Conservation (phyloP, 2,113 vertebrate species). For the Tichodroma muraria region DNA sequence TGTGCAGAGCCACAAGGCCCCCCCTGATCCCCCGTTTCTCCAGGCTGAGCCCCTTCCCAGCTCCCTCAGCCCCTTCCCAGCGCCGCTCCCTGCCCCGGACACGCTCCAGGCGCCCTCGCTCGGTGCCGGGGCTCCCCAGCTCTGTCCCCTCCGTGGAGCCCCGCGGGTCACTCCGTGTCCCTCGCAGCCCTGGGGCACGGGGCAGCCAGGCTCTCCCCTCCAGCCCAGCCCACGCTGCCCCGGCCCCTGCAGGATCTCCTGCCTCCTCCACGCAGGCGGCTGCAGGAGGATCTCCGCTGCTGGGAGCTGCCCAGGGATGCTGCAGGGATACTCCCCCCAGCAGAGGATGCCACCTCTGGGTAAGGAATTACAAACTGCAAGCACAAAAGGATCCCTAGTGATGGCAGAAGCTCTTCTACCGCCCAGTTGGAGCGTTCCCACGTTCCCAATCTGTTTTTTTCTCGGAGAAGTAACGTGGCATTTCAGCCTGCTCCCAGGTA, state of each 20-base stretch:
- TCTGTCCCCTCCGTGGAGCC: neutral
- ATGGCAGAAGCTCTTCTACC: too few species aligned
- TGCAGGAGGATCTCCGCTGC: neutral
- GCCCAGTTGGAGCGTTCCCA: neutral
- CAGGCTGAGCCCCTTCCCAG: neutral
- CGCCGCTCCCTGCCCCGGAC: too few species aligned
- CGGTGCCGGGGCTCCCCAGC: neutral
- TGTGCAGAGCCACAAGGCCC: too few species aligned
- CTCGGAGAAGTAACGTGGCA: neutral
- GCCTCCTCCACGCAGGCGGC: neutral
- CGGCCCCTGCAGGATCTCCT: neutral
- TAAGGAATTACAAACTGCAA: neutral
- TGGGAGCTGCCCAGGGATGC: neutral
- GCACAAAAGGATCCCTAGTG: neutral
- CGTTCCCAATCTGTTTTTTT: neutral
- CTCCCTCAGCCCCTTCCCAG: too few species aligned
- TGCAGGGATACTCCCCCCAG: neutral
- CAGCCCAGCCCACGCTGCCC: neutral
- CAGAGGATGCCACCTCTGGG: slow-evolving; percentile 12
- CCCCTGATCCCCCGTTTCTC: too few species aligned
- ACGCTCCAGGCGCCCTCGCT: too few species aligned
- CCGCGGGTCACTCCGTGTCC: too few species aligned
- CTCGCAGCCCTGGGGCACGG: neutral
- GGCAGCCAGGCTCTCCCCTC: neutral
- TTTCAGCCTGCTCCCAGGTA: neutral